Base-by-base conservation (phyloP, 2,888 invertebrate genomes). In the Catocala nupta region DNA sequence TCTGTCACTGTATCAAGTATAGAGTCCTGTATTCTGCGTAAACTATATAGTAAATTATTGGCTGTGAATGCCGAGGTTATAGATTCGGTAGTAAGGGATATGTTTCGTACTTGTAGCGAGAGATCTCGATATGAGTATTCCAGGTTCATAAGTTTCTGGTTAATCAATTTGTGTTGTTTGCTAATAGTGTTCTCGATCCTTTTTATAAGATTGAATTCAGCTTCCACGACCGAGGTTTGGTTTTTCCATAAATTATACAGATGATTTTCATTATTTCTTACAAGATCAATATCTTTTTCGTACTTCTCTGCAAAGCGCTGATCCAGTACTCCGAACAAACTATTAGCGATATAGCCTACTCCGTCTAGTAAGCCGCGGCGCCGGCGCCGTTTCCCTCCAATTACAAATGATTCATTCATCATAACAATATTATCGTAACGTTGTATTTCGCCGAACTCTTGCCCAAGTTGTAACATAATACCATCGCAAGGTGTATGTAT, bases 251-350 rank as follows among this genome's bases (percentile, higher is more conserved):
- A 59, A 33, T 1, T 9, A 4, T 0, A 12, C 33, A 1, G 57
- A 7, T 42, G 57, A 61, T 9, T 62, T 42, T 61, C 48, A 16
- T 62, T 65, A 9, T 51, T 10, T 49, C 8, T 33, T 7, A 65
- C 55, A 7, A 63, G 49, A 8, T 34, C 45, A 13, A 67, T 70
- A n/a, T 63, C 65, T 10, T 58, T 45, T 16, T 60, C 52, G 45
- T 70, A 70, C 47, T 59, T 45, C 25, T 68, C 60, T 2, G 70
- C 68, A 16, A 68, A 68, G 16, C 49, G 54, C 13, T 61, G 54
- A 49, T 72, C 70, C 9, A 72, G 43, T 0, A 72, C 64, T 11
- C 70, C 70, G 39, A 73, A 73, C 12, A 73, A 48, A 12, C 54
- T 60, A 25, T 68, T 68, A 0, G 68, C 72, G 4, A 72, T 5